Base-by-base conservation (phyloP, 2,113 vertebrate species). In the Chitala chitala region DNA sequence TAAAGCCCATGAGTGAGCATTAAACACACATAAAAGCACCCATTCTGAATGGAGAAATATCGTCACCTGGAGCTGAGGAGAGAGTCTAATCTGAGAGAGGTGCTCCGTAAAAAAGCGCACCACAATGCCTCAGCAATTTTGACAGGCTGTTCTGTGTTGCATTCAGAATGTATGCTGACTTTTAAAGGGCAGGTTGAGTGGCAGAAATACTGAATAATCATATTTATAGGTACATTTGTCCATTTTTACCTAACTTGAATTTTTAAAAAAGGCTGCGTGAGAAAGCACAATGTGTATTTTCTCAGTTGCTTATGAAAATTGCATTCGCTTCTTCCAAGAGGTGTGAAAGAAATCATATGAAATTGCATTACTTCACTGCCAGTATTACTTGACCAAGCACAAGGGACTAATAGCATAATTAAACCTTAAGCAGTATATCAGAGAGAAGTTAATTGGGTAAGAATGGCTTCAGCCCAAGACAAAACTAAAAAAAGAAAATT, bases 391-490 rank as follows among this genome's bases (percentile, higher is more conserved):
- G 24, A 44, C n/a, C 13, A 9, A 46, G 40, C 63, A 42, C 36
- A 38, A 33, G 24, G 63, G 63, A 66, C 63, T 24, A 26, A 26
- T 15, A 40, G 36, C 20, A 26, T 46, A 44, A 68, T 68, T 46
- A 46, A 68, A 46, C 42, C 20, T 68, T 44, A 46, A 68, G 64
- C 64, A 26, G 26, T n/a, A 46, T 68, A 22, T 26, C 64, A 24
- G 64, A 68, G 38, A 38, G 64, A 46, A 42, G 38, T 22, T 46
- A 22, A 68, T 68, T 48, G 64, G 40, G n/a, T 46, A 68, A 46
- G 40, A 46, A 29, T 31, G 64, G 42, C 17, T 68, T 68, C 38
- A 24, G 44, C 38, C 29, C 40, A 68, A 68, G 42, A 22, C 38
- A 46, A 26, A 68, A 42, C 22, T 10, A 46, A 68, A 68, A 20